Evolutionary conservation across 2,113 vertebrate genomes (phyloP), one percentile per base, ranked within the genome.

Genomic region (Ceuthmochares aereus): DNA sequence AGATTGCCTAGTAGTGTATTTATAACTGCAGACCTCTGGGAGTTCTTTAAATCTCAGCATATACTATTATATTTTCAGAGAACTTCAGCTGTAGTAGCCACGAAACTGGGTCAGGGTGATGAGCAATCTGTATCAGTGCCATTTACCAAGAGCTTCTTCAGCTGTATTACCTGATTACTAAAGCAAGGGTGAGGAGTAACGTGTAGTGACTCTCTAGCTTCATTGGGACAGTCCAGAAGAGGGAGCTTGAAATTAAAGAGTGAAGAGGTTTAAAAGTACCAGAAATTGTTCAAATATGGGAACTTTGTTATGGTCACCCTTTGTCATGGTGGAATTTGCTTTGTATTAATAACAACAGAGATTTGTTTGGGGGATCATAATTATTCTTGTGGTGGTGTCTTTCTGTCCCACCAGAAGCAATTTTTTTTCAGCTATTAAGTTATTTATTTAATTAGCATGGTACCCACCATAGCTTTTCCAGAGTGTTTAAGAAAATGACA

Each of bases 211-310:
- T 84, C 69, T 89, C 55, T 34, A 8, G 83, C 83, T 93, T 96
- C 92, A 17, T 94, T 69, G 96, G 92, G 78, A 94, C 85, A 97
- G 93, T 95, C 96, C 94, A 97, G 93, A 95, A 97, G 94, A 97
- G 96, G 95, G 96, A 97, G 94, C 92, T 95, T 97, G 94, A 82
- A 90, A 96, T 94, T 95, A 94, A 95, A 95, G 92, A 97, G 94
- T 94, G 93, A 69, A 91, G 52, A 72, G 55, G 66, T 90, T 78
- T 74, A 29, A 51, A 95, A 87, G 74, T 25, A 67, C 20, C 69
- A 87, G 70, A 55, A 95, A 58, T 45, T 69, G 29, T 55, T 94
- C 80, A 84, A 79, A 87, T 79, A 67, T 56, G 73, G 42, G 80
- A 56, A 60, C 68, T 94, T 86, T 67, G 67, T 87, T 91, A 37